These are phyloP conservation scores for Agriopis marginaria DNA, from an alignment of 2,888 invertebrate species.

Conservation along the genomic window DNA sequence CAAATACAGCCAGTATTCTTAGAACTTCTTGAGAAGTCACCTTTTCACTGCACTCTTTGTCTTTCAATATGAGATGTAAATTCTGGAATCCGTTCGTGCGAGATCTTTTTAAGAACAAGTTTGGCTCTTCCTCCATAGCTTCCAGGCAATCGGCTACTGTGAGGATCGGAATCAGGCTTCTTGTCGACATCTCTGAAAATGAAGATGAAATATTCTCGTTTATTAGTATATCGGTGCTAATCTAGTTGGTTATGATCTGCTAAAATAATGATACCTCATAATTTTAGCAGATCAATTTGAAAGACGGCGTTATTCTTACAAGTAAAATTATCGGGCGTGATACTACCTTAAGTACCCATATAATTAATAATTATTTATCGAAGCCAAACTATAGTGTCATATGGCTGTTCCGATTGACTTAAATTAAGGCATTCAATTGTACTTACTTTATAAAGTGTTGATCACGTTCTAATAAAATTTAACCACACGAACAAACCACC, in stretches of 20 bases:
- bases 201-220: slow-evolving; percentile 1
- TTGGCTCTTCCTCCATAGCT: slow-evolving; percentile 14
- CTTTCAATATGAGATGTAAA: slow-evolving; percentile 12
- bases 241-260: neutral
- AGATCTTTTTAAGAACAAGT: slow-evolving; percentile 7
- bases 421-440: neutral
- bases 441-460: neutral
- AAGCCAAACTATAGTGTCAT: neutral
- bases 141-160: slow-evolving; percentile 7
- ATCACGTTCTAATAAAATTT: slow-evolving; percentile 20
- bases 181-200: slow-evolving; percentile 30
- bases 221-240: neutral
- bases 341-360: neutral
- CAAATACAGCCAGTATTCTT: slow-evolving; percentile 11
- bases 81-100: slow-evolving; percentile 5
- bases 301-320: neutral
- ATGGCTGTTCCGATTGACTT: neutral
- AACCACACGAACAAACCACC: slow-evolving; percentile 16
- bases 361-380: neutral
- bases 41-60: neutral
- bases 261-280: neutral
- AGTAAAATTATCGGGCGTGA: neutral
- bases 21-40: slow-evolving; percentile 9
- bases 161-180: neutral
- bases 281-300: too few relatives aligned